Evolutionary conservation across 2,797 vertebrate species (phyloP), one percentile per base, ranked within the genome.

Genomic region (Tragopan temminckii): DNA sequence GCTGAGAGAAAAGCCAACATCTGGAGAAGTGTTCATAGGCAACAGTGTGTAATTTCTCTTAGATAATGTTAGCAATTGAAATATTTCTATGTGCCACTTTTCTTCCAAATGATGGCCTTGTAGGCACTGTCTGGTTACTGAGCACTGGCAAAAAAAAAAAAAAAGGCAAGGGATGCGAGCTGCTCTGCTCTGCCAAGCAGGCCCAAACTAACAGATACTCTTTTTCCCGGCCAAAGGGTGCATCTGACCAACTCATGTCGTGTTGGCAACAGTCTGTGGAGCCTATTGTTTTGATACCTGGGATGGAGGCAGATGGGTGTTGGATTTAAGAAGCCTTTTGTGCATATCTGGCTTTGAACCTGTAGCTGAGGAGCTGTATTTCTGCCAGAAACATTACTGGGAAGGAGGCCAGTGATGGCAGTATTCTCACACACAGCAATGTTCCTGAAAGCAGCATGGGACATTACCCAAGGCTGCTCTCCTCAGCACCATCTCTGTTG

Each of bases 221-320:
- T 35, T 74, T 8, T 61, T 62, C 58, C 68, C 74, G 72, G 52
- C 35, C 25, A 53, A 55, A 14, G 25, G 29, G 20, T 43, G 16
- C 14, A 1, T 42, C 1, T 46, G 36, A 24, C 36, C 57, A 31
- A 75, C 19, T 18, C 1, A 1, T 11, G 23, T 6, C 6, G 2
- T 43, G 38, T 17, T 58, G 38, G 35, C 18, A 48, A 42, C 20
- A 61, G 20, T 36, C 48, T 77, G 1, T 38, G 21, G 35, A 40
- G 58, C 38, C 29, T 69, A 10, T 70, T 75, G 17, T 17, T 78
- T 76, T 8, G 40, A 88, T n/a, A 24, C 29, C 16, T 45, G 27
- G 24, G 21, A 18, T 45, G 52, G 36, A 53, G 46, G 53, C 7
- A 23, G 0, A 1, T 57, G 31, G n/a, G 7, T 46, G 4, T 59